Evolutionary conservation across 2,797 vertebrate genomes (phyloP).

Genomic region (Clarias fuscus): DNA sequence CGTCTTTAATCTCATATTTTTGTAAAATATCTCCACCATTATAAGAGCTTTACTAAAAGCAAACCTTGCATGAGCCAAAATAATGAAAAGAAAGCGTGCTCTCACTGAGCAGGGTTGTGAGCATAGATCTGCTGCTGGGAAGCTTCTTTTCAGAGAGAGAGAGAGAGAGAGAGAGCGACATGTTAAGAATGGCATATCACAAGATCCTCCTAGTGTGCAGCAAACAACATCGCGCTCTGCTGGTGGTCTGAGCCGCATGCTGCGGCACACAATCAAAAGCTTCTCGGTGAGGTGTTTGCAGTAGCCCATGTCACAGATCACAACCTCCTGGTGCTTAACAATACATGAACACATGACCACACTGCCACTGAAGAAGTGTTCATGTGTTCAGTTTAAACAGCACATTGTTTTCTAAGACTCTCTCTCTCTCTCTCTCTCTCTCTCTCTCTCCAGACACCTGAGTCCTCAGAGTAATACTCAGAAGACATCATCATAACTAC

Average conservation of each 20-base stretch:
- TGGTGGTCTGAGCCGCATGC: conserved; percentile 86
- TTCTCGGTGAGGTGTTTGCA: neutral
- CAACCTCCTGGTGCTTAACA: neutral
- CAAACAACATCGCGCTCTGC: conserved; percentile 85
- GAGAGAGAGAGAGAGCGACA: conserved; percentile 67
- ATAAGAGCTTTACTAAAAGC: neutral
- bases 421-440: neutral
- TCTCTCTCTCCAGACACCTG: neutral
- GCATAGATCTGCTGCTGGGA: conserved; percentile 81
- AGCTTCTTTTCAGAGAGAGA: conserved; percentile 79
- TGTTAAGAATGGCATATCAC: conserved; percentile 76
- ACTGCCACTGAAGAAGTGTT: neutral
- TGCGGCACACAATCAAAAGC: conserved; percentile 64
- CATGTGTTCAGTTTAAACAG: neutral
- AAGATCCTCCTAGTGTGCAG: conserved; percentile 70
- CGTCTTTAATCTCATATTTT: no score
- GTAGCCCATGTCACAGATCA: neutral
- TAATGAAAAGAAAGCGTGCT: neutral
- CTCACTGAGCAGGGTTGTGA: conserved; percentile 75
- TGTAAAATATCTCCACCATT: neutral
- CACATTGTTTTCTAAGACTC: neutral
- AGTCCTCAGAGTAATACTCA: neutral
- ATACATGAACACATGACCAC: neutral
- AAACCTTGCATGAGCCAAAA: neutral
- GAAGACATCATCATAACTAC: neutral